Evolutionary conservation across 2,888 invertebrate species (phyloP), one percentile per base, ranked within the genome.

Genomic region (Synergus itoensis): DNA sequence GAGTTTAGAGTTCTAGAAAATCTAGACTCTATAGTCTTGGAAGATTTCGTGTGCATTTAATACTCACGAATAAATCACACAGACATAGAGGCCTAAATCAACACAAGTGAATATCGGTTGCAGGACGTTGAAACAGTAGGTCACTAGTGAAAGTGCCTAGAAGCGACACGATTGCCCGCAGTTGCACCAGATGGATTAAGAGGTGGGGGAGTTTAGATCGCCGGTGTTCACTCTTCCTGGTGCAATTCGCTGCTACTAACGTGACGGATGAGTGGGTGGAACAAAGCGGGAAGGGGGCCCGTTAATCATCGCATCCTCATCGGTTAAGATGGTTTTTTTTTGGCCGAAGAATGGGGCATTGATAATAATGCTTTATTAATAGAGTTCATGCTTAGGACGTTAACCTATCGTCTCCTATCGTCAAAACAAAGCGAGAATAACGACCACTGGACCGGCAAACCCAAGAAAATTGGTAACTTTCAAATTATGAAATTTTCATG

Each of bases 71-170:
- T 48, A 48, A 48, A 48, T 48, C 48, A 48, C 53, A 53, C n/a
- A 53, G 53, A 77, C 64, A 67, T 78, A 53, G 63, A 79, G 62
- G 53, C 78, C 60, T 73, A 28, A 5, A 79, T 78, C 73, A 79
- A 79, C 78, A 79, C 81, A 53, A 60, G 21, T 48, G 76, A 62
- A 79, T 80, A 81, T 83, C 80, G 79, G 79, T 83, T 80, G 78
- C 82, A 69, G 81, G 82, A 80, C 88, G 87, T 85, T 84, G 88
- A 87, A 88, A 89, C 90, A 90, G 90, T 91, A 88, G 91, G 91
- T 91, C 91, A 91, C 88, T 87, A 89, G 91, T 91, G 91, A 91
- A 91, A 91, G 91, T 91, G 89, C 86, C 87, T 88, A 88, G 87
- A 82, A 87, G 86, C 81, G 86, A 88, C 89, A 90, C 89, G 89